Base-by-base conservation (phyloP, 30 jellyfish, hydroid and myxozoan genomes). In the Rhopilema esculentum region DNA sequence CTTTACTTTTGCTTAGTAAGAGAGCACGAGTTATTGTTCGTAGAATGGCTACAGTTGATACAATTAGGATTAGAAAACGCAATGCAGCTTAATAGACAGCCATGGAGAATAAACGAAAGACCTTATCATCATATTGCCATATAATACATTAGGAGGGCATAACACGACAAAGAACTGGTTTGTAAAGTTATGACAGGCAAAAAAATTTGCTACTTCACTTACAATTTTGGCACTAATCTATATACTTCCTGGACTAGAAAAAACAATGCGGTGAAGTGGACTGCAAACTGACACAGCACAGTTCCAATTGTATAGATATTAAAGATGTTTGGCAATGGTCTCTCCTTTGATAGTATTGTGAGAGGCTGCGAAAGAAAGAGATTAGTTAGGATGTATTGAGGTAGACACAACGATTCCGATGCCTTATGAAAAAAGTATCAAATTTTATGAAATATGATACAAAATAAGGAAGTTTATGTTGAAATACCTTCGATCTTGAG, bases 321-420 rank as follows among this genome's bases (percentile, higher is more conserved):
- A 88, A 95, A 95, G 15, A 95, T 95, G 77, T 95, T 95, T 17
- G 99, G 97, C 21, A 95, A 81, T 49, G 99, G 99, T n/a, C 99
- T 69, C 30, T 82, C 84, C 70, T 95, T 81, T 40, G 99, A 91
- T 12, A 95, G 79, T 18, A 72, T 83, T 20, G 49, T 77, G 53
- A 95, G 88, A 6, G 99, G 99, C 99, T 95, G 80, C 48, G 89
- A 89, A 29, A 40, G 22, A 84, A 80, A 66, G 62, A 30, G 65
- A 81, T 9, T n/a, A 29, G 50, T 21, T 50, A n/a, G 88, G 27
- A 18, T 40, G 57, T 12, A 40, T 2, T 40, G 57, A 40, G 6
- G 57, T n/a, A n/a, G n/a, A n/a, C n/a, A n/a, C n/a, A n/a, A n/a
- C n/a, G n/a, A n/a, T n/a, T n/a, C n/a, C n/a, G n/a, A n/a, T n/a